Percentiles rank a stretch among this genome's conserved stretches.
Conservation (phyloP, 1,140 invertebrate genomes). For the Conopomorpha cramerella region DNA sequence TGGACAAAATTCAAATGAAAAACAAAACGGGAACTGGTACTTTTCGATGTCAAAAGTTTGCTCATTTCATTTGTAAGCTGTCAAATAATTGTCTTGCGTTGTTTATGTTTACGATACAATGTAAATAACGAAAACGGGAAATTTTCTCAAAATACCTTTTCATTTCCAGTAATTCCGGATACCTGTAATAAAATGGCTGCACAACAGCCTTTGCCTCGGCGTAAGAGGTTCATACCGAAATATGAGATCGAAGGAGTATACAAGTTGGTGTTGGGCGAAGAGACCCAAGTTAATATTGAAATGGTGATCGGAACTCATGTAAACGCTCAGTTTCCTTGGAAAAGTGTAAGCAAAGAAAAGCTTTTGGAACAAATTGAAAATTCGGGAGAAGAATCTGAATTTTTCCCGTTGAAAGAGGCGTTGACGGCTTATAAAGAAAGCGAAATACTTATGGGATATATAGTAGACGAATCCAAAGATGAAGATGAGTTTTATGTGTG, state of each 20-base stretch:
- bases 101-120: too few species aligned
- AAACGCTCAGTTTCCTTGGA: constrained; percentile 76
- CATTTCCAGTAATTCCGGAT: too few species aligned
- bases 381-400: constrained; percentile 60
- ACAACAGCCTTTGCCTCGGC: constrained; percentile 21
- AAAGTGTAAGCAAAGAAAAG: constrained; percentile 63
- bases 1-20: too few species aligned
- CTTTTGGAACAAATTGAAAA: constrained; percentile 64
- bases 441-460: constrained; percentile 70
- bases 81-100: too few species aligned
- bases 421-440: constrained; percentile 59
- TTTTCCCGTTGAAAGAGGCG: constrained; percentile 56
- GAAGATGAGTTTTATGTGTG: constrained; percentile 74
- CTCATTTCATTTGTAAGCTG: too few species aligned
- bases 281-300: constrained; percentile 54
- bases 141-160: too few species aligned
- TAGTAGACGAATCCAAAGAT: constrained; percentile 64
- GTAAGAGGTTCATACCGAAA: constrained; percentile 44
- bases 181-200: too few species aligned
- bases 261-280: constrained; percentile 35
- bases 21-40: too few species aligned
- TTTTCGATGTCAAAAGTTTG: too few species aligned
- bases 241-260: constrained; percentile 50
- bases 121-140: too few species aligned
- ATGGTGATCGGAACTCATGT: constrained; percentile 62